A percentile compares a stretch with the other conserved stretches of the same genome.
phyloP scores from a whole-genome alignment of 1,140 invertebrate genomes.

The Arctopsyche grandis region DNA sequence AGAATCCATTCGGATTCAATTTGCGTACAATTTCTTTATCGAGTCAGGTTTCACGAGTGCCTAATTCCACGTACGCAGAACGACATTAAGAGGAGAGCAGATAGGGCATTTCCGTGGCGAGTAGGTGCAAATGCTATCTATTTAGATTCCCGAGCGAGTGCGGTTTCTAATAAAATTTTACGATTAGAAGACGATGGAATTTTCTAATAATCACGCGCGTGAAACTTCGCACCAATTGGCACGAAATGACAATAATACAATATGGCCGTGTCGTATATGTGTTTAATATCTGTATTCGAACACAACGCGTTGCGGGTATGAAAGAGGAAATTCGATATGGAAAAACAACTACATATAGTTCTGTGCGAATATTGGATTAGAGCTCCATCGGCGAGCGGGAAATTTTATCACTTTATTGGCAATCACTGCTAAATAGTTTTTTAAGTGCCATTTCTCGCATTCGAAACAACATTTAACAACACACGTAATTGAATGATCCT shows the following conservation, averaged over 20 bases:
- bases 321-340: not conserved
- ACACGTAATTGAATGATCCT: too few relatives aligned
- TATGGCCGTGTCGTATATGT: not conserved
- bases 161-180: slow-evolving; percentile 35
- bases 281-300: not conserved
- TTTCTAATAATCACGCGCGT: slow-evolving; percentile 38
- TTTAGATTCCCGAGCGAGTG: slow-evolving; percentile 22
- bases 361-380: slow-evolving; percentile 29
- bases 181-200: slow-evolving; percentile 37
- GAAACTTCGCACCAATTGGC: slow-evolving; percentile 20
- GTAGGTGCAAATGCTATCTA: slow-evolving; percentile 31
- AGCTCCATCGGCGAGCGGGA: slow-evolving; percentile 9
- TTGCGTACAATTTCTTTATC: too few relatives aligned
- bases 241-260: slow-evolving; percentile 8
- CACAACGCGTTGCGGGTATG: not conserved
- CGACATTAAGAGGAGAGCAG: too few relatives aligned
- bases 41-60: too few relatives aligned
- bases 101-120: not conserved
- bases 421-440: slow-evolving; percentile 30
- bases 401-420: slow-evolving; percentile 30
- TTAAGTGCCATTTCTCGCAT: not conserved
- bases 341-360: not conserved
- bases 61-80: too few relatives aligned
- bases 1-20: too few relatives aligned
- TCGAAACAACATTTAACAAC: not conserved